Percentiles rank a stretch among this genome's conserved stretches.
These are phyloP conservation scores for Balanococcus diminutus DNA, from an alignment of 2,888 invertebrate species.

Conservation along the genomic window DNA sequence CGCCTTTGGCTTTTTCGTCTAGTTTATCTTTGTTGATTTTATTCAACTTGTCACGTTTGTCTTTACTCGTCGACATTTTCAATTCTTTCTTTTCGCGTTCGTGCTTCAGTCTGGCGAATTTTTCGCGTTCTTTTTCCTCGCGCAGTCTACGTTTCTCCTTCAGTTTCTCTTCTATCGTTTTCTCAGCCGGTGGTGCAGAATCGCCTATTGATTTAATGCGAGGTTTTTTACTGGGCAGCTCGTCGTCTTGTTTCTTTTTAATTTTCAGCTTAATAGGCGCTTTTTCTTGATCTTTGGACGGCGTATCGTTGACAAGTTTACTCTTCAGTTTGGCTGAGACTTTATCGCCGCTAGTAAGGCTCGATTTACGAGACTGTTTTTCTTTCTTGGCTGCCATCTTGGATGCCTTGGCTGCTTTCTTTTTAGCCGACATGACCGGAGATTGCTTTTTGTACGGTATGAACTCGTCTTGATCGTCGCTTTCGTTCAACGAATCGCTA, in stretches of 20 bases:
- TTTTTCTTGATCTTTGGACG: conserved; percentile 20
- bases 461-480: conserved; percentile 45
- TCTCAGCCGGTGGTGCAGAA: conserved; percentile 54
- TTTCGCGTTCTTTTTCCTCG: conserved; percentile 57
- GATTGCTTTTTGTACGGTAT: conserved; percentile 46
- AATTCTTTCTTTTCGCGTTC: conserved; percentile 62
- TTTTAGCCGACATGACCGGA: conserved; percentile 58
- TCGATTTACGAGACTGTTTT: conserved; percentile 57
- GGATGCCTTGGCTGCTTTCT: not conserved
- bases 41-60: conserved; percentile 44
- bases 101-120: conserved; percentile 68
- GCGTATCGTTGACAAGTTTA: conserved; percentile 21
- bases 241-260: conserved; percentile 34
- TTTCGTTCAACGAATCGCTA: conserved; percentile 36
- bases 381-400: conserved; percentile 51
- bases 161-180: conserved; percentile 57
- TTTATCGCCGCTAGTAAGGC: not conserved
- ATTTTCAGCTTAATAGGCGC: conserved; percentile 48
- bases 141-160: conserved; percentile 58
- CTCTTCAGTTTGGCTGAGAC: conserved; percentile 46
- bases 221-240: not conserved
- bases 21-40: conserved; percentile 46
- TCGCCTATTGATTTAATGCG: not conserved
- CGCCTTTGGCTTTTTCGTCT: conserved; percentile 54
- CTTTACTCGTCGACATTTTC: conserved; percentile 50